Evolutionary conservation across 2,113 vertebrate genomes (phyloP).

Genomic region (Sigmodon hispidus): DNA sequence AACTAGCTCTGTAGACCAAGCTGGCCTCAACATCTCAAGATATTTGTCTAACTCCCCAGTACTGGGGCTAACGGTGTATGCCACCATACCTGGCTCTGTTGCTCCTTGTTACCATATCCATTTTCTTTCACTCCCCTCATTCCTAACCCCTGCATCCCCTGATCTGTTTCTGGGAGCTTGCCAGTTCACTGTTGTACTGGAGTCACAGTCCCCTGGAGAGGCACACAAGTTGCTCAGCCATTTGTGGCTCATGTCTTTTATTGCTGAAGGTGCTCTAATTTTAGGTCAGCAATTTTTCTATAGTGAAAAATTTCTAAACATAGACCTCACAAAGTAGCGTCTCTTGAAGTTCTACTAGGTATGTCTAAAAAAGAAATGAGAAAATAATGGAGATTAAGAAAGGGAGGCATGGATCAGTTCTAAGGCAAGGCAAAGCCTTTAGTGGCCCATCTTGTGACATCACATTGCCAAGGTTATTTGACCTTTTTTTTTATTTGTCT

Average conservation of each 20-base stretch:
- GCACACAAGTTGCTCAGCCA: not conserved
- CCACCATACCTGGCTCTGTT: not conserved
- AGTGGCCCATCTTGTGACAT: not conserved
- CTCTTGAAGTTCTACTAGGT: not conserved
- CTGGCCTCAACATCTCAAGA: not conserved
- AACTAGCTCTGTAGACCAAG: not conserved
- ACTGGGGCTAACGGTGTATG: too few species aligned
- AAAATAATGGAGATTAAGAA: not conserved
- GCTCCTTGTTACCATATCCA: not conserved
- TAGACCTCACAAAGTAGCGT: not conserved
- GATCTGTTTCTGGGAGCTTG: not conserved
- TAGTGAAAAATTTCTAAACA: not conserved
- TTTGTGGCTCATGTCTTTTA: not conserved
- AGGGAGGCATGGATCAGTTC: not conserved
- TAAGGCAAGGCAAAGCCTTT: not conserved
- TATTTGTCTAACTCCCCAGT: not conserved
- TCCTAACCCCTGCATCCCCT: not conserved
- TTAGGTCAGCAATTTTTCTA: not conserved
- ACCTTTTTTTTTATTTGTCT: too few species aligned
- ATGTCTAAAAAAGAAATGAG: not conserved
- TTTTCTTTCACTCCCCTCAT: fast-evolving
- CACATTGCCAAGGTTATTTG: not conserved
- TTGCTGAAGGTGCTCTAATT: not conserved
- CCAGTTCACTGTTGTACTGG: not conserved
- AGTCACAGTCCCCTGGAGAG: not conserved